Evolutionary conservation across 2,113 vertebrate species (phyloP), one percentile per base, ranked within the genome.

Genomic region (Protomyctophum bolini): DNA sequence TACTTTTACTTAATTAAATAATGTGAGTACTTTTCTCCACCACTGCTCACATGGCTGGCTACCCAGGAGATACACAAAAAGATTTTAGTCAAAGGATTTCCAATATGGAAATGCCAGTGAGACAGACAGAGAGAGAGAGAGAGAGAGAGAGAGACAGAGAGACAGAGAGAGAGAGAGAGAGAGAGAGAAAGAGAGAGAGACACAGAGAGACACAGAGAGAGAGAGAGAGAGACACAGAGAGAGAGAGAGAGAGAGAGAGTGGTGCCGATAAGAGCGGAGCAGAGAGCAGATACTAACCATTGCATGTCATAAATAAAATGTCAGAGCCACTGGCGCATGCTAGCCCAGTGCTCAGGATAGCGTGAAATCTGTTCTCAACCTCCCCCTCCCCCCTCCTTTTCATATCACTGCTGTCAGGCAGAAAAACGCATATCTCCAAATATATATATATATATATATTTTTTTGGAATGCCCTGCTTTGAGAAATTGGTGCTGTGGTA

Each of bases 241-340:
- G 68, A 75, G 75, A 73, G 65, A 66, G 65, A 49, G 76, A 58
- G 68, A 66, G 10, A 76, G 55, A 71, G 55, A 56, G 51, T 21
- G 10, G 10, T 41, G 33, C 33, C 3, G 33, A 41, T 41, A 41
- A 41, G 33, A 41, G 33, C 2, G 5, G 33, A 41, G 33, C 33
- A 41, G 14, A 29, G 52, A 14, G 33, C 60, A 66, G 79, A 59
- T 58, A 65, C 71, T 68, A 73, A 87, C 76, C 76, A 68, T 66
- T 86, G 82, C 75, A 83, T 81, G 80, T 91, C 86, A 90, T 89
- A 91, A 91, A 92, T 92, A 91, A 87, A 87, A 91, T 85, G 88
- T 89, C 86, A 86, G 79, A 78, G 79, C 81, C 83, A 75, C 66
- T 75, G 83, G 71, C 82, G 87, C 83, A 69, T 85, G 82, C 77